Evolutionary conservation across 2,888 invertebrate genomes (phyloP), one percentile per base, ranked within the genome.

Genomic region (Brachyptera risi): DNA sequence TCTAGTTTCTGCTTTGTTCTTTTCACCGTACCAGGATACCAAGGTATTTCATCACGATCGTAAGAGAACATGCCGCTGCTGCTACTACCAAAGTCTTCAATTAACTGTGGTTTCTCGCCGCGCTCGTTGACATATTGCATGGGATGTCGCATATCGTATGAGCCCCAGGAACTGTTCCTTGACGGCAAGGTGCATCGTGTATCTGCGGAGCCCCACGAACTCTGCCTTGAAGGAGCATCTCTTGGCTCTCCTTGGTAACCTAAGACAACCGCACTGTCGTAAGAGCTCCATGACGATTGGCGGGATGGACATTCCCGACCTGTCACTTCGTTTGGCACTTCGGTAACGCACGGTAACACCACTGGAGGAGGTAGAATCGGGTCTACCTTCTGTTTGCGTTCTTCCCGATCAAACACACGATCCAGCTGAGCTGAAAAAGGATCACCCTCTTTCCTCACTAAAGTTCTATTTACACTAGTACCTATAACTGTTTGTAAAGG

Each of bases 131-230:
- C 64, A 37, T 60, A 60, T 49, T 64, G 65, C 63, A 62, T 59
- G 66, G 65, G 61, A 0, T 78, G 78, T 21, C 80, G 73, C 75
- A 82, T 83, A 68, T 88, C 87, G 69, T 86, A 87, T 5, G 86
- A 86, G 13, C 86, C 85, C 83, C 86, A 86, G 47, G 86, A 86
- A 73, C 86, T 85, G 67, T 86, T 87, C 57, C 87, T 76, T 35
- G 85, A 83, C 0, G 86, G 84, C 60, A 83, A 68, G 2, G 81
- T 80, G 7, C 61, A 62, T 42, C 85, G 78, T 57, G 82, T 81
- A 71, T 88, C 88, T 56, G 83, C 84, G n/a, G 88, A 87, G 62
- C 90, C 89, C 90, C 91, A 90, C 40, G 90, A 90, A 66, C 90
- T 86, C 72, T 90, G 89, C 9, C 90, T 81, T 61, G 88, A 87